Evolutionary conservation across 2,888 invertebrate species (phyloP).

Genomic region (Monopis laevigella): DNA sequence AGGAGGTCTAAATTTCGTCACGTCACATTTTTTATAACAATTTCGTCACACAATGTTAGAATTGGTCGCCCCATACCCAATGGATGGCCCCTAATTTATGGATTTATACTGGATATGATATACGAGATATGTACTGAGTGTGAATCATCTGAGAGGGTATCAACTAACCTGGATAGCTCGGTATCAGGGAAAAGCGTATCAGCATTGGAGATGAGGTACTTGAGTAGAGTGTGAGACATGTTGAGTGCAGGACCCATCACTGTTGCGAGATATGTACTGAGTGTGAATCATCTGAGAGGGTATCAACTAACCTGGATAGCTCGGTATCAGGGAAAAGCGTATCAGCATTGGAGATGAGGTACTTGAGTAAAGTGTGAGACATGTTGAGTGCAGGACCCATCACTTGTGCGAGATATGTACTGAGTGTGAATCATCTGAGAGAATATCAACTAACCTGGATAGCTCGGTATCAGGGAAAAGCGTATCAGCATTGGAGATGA

Average conservation of each 20-base stretch:
- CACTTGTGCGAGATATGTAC: constrained; percentile 64
- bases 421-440: too few species aligned
- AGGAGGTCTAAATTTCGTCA: too few species aligned
- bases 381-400: constrained; percentile 89
- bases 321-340: constrained; percentile 79
- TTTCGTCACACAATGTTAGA: too few species aligned
- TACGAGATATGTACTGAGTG: background rate
- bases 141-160: too few species aligned
- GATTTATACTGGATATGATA: too few species aligned
- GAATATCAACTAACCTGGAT: constrained; percentile 75
- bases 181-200: constrained; percentile 80
- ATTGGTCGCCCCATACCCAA: too few species aligned
- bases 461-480: constrained; percentile 78
- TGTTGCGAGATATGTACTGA: constrained; percentile 52
- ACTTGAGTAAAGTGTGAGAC: constrained; percentile 84
- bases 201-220: constrained; percentile 82
- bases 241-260: constrained; percentile 87
- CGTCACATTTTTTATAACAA: too few species aligned
- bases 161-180: constrained; percentile 73
- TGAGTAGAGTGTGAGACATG: constrained; percentile 85
- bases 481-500: constrained; percentile 80
- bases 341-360: constrained; percentile 81
- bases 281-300: too few species aligned
- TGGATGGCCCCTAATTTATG: too few species aligned
- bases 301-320: constrained; percentile 75